A percentile compares a stretch with the other conserved stretches of the same genome.
Evolutionary conservation across 2,888 invertebrate species (phyloP).

Genomic region (Linyphia triangularis): DNA sequence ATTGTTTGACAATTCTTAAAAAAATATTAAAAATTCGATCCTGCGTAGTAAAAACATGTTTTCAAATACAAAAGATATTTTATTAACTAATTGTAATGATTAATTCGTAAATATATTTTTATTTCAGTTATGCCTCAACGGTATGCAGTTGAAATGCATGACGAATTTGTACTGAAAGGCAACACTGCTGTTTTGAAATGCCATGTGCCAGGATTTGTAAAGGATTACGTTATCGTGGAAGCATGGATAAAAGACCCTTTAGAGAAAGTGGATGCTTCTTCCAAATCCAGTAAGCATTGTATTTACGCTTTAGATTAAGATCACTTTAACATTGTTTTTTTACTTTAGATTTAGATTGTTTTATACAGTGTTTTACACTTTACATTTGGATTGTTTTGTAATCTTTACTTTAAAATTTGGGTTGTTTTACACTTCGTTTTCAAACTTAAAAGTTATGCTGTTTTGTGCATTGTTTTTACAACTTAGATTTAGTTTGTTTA

Average conservation of each 20-base stretch:
- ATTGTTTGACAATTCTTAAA: neutral
- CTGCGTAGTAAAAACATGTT: neutral
- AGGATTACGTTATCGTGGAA: conserved; percentile 67
- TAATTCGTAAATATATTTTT: neutral
- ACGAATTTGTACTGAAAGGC: conserved; percentile 72
- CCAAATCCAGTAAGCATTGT: conserved; percentile 54
- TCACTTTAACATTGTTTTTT: no score
- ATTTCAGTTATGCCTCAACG: conserved; percentile 69
- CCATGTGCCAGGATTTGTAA: conserved; percentile 70
- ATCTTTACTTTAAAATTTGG: no score
- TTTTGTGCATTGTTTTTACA: no score
- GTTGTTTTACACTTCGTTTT: no score
- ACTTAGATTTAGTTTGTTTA: no score
- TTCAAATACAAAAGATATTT: neutral
- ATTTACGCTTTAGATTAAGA: no score
- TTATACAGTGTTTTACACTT: no score
- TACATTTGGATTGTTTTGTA: no score
- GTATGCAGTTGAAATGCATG: conserved; percentile 71
- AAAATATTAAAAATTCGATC: neutral
- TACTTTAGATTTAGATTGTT: no score
- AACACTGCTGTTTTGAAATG: conserved; percentile 70
- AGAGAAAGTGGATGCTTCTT: conserved; percentile 58
- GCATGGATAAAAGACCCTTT: conserved; percentile 66
- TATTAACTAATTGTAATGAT: neutral
- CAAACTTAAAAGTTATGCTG: no score